Base-by-base conservation (phyloP, 2,113 vertebrate species). In the Opisthocomus hoazin region DNA sequence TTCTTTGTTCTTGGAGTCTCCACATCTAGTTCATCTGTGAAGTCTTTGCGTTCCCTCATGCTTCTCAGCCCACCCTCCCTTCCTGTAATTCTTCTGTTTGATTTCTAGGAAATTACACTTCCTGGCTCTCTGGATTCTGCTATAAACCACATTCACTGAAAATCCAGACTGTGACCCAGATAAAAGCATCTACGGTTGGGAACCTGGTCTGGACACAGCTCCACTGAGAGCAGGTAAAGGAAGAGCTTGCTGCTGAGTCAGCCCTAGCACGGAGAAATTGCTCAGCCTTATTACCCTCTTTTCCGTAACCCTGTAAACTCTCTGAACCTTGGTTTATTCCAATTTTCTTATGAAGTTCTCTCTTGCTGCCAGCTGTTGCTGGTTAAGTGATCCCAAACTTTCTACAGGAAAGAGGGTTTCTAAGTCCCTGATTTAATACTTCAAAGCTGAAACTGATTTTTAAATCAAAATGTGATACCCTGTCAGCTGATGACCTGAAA, bases 101-200 rank as follows among this genome's bases (percentile, higher is more conserved):
- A 78, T 89, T 96, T 91, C 86, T 92, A 94, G 93, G 87, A 95
- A 89, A 88, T 87, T 56, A 39, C 16, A 34, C 18, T 91, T 95
- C 77, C 93, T 84, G 80, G 12, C 7, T 92, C 20, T 94, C 87
- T 95, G 84, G 39, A 66, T 71, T 92, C 53, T 92, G 39, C 60
- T 84, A 15, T 50, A 92, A 87, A 87, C 58, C 29, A 54, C 18
- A 70, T 58, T 92, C 43, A 56, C 65, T 84, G 65, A 91, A 91
- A 96, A 95, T 84, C 36, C 60, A 94, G 80, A 75, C 76, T 87
- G 11, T 79, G 46, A 71, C 36, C 69, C 60, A 71, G 65, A 78
- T 68, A 75, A 89, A 91, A 71, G 3, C 73, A 78, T 56, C 51
- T 87, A 51, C 1, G 1, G 3, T 51, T 75, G 51, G 30, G 77